A percentile compares a stretch with the other conserved stretches of the same genome.
These are phyloP conservation scores for Mimumesa dahlbomi DNA, from an alignment of 2,888 invertebrate genomes.

Conservation along the genomic window DNA sequence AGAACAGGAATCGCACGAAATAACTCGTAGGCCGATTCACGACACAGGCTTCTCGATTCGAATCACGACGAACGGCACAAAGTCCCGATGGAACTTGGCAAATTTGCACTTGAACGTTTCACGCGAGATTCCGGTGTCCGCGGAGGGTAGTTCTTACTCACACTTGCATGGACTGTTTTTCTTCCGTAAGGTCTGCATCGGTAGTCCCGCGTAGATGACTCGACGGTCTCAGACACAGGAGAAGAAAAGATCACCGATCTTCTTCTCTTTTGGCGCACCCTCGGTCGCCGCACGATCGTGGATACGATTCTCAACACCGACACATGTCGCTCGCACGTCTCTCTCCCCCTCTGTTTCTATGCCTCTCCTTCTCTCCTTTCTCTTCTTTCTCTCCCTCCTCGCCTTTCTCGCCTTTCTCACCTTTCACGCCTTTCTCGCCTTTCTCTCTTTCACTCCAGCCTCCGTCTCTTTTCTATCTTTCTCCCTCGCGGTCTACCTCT, in stretches of 20 bases:
- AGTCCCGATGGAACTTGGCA: conserved; percentile 5
- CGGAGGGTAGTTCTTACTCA: conserved; percentile 83
- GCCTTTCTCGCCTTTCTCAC: conserved; percentile 5
- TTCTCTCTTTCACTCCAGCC: conserved; percentile 17
- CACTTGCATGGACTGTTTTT: conserved; percentile 97
- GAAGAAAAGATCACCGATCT: conserved; percentile 43
- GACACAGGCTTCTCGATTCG: conserved; percentile 9
- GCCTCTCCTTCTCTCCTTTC: conserved; percentile 10
- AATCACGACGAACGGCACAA: conserved; percentile 9
- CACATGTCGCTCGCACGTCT: conserved; percentile 61
- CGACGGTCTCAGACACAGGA: conserved; percentile 46
- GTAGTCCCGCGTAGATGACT: conserved; percentile 61
- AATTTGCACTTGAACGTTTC: conserved; percentile 15
- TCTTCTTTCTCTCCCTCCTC: conserved; percentile 6
- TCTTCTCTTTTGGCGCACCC: conserved; percentile 57
- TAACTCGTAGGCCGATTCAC: background rate
- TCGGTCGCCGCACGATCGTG: conserved; percentile 55
- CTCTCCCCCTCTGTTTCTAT: conserved; percentile 25
- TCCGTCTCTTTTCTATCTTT: conserved; percentile 8
- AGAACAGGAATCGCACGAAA: background rate
- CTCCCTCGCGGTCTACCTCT: conserved; percentile 7
- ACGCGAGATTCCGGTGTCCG: conserved; percentile 10
- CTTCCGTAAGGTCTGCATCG: conserved; percentile 95
- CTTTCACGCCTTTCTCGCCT: conserved; percentile 13
- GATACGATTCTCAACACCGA: conserved; percentile 59